Base-by-base conservation (phyloP, 2,113 vertebrate genomes). In the Sorex fumeus region DNA sequence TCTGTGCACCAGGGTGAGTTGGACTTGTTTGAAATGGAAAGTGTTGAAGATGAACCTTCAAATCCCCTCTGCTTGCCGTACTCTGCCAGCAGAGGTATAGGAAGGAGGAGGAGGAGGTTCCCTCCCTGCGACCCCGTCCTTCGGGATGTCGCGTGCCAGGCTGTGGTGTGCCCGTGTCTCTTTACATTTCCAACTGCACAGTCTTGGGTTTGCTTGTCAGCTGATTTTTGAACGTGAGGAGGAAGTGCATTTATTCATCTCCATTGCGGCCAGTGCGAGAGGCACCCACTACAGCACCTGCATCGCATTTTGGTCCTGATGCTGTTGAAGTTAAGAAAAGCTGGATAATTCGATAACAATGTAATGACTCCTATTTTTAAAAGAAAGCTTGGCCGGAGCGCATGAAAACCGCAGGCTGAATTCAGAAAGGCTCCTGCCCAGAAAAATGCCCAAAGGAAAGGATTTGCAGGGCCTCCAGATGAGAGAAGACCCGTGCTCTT, bases 251-350 rank as follows among this genome's bases (percentile, higher is more conserved):
- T 95, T 95, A 90, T 75, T 67, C 82, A 30, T 88, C 89, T 74
- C 57, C 84, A 67, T 71, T 60, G 82, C 90, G 75, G 78, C 40
- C n/a, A 47, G 66, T 43, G 27, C 34, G 19, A 78, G 28, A 62
- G 66, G 81, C 77, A n/a, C n/a, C n/a, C n/a, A n/a, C n/a, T 18
- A 45, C 91, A 80, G 92, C 92, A 91, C 92, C 95, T 96, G 92
- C 30, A 69, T 64, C 25, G 0, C 76, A 77, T 94, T 94, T 96
- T 70, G 71, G 72, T 88, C 76, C 92, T 88, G 91, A 93, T 79
- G 85, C 43, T 91, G 75, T 66, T 43, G 77, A 82, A 47, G 89
- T 67, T 94, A 85, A 88, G 82, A 78, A 78, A 85, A 72, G 53
- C 71, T 88, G 78, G 94, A 79, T 87, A 84, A 92, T 84, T 95